A percentile compares a stretch with the other conserved stretches of the same genome.
Conservation (phyloP, 1,140 invertebrate genomes). For the Trichoplusia ni region DNA sequence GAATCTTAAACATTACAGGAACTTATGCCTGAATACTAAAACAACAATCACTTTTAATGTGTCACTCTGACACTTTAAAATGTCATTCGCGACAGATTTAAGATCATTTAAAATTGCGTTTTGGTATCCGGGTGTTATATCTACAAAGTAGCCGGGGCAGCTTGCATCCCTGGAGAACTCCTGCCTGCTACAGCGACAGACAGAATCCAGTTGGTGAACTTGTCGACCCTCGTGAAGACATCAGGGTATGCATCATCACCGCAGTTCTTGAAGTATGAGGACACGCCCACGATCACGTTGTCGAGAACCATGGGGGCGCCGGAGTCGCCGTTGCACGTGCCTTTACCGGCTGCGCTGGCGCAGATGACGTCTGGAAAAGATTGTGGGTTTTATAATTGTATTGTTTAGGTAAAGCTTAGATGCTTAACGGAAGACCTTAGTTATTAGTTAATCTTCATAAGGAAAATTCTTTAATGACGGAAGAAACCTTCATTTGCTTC, state of each 20-base stretch:
- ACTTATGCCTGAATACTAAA: too few species aligned
- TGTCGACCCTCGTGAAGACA: constrained; percentile 58
- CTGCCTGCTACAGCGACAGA: constrained; percentile 21
- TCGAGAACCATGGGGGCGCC: constrained; percentile 57
- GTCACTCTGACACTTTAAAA: too few species aligned
- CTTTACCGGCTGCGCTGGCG: constrained; percentile 38
- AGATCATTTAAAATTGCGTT: too few species aligned
- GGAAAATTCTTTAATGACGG: too few species aligned
- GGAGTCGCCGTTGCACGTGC: constrained; percentile 56
- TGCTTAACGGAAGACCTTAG: too few species aligned
- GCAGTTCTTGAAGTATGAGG: constrained; percentile 53
- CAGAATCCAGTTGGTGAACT: constrained; percentile 57
- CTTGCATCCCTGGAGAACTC: neutral
- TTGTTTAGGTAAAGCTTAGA: too few species aligned
- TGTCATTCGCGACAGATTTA: too few species aligned
- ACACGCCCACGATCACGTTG: constrained; percentile 48
- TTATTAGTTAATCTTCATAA: too few species aligned
- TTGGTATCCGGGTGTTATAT: neutral
- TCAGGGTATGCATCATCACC: constrained; percentile 44
- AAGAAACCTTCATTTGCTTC: too few species aligned
- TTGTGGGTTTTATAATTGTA: neutral
- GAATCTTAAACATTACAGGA: too few species aligned
- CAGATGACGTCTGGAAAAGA: constrained; percentile 53
- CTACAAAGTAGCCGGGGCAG: neutral
- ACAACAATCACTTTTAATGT: too few species aligned